phyloP scores from a whole-genome alignment of 2,888 invertebrate species.

The Chrysolina haemoptera region DNA sequence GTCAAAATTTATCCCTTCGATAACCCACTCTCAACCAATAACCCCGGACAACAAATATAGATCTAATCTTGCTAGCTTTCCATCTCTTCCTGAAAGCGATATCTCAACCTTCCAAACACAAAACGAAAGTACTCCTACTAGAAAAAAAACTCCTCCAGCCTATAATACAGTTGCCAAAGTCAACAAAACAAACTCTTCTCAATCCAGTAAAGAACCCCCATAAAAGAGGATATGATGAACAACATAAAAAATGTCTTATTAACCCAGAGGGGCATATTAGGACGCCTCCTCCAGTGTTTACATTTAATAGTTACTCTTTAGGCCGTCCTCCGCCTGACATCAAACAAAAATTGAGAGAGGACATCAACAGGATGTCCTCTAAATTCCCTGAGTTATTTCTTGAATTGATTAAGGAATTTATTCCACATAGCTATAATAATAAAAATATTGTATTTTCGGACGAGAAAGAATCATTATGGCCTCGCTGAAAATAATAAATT shows the following conservation, averaged over 20 bases:
- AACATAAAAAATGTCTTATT: background rate
- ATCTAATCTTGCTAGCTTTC: background rate
- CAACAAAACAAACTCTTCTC: background rate
- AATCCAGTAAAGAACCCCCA: background rate
- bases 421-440: background rate
- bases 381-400: background rate
- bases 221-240: background rate
- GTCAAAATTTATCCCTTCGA: background rate
- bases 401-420: background rate
- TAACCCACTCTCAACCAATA: background rate
- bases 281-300: background rate
- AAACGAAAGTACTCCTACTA: background rate
- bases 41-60: background rate
- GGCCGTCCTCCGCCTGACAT: background rate
- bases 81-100: background rate
- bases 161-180: background rate
- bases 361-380: background rate
- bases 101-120: background rate
- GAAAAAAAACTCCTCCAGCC: background rate
- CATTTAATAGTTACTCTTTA: background rate
- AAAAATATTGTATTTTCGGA: background rate
- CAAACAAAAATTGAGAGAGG: constrained; percentile 5
- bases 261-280: background rate
- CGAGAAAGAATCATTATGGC: background rate
- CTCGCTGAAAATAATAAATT: background rate